These are phyloP conservation scores for Heteromormyrus szaboi DNA, from an alignment of 2,797 vertebrate genomes.

Conservation along the genomic window DNA sequence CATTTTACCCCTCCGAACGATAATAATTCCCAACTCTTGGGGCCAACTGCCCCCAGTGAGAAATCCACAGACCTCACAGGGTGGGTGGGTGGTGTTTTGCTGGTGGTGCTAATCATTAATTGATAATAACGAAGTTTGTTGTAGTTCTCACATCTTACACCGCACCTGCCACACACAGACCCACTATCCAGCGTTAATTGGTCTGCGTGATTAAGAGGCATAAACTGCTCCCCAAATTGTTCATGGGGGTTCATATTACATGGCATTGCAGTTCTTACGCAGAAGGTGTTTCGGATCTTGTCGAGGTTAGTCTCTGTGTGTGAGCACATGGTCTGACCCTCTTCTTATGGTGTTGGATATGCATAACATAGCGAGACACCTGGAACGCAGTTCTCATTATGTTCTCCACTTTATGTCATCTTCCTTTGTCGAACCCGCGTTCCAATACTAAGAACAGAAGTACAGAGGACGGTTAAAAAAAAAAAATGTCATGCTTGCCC, in stretches of 20 bases:
- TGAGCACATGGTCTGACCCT: not conserved
- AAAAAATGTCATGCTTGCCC: not conserved
- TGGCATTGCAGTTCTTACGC: not conserved
- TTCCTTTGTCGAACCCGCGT: not conserved
- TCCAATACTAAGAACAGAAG: not conserved
- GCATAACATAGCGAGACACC: not conserved
- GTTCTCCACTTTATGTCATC: not conserved
- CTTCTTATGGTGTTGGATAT: not conserved
- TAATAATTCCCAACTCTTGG: not conserved
- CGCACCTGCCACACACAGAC: not conserved
- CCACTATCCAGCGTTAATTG: not conserved
- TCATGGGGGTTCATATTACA: not conserved
- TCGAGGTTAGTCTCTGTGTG: not conserved
- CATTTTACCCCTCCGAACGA: not conserved
- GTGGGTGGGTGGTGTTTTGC: not conserved
- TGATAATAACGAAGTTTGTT: not conserved
- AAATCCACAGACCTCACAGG: constrained; percentile 1
- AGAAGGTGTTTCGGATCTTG: not conserved
- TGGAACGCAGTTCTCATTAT: not conserved
- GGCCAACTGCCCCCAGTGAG: not conserved
- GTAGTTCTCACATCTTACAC: not conserved
- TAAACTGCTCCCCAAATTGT: not conserved
- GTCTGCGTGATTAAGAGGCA: not conserved
- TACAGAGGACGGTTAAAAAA: not conserved
- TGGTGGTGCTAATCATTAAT: not conserved